Evolutionary conservation across 2,113 vertebrate species (phyloP), one percentile per base, ranked within the genome.

Genomic region (Danio rerio): DNA sequence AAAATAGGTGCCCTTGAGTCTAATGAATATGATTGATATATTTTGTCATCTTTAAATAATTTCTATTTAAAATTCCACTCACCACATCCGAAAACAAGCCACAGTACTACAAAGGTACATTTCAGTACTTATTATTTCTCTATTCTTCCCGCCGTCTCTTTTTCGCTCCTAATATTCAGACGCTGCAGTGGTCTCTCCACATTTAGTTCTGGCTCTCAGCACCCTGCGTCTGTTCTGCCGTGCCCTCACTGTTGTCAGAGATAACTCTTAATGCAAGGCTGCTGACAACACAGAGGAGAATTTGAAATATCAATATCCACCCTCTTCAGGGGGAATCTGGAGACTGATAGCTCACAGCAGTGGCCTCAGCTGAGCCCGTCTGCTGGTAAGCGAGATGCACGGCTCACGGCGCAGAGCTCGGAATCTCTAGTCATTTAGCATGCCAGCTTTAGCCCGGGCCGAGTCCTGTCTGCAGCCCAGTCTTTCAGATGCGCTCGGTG

Each of bases 291-390:
- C 65, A n/a, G 63, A 66, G n/a, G 65, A 78, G 81, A 76, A 77
- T 56, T 77, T 69, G 81, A 78, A 65, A 84, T 75, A 84, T 84
- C 68, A 75, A 84, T 65, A 84, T 55, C 59, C 69, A 56, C 66
- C 61, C 77, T 80, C 83, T 74, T 84, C 78, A 71, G 74, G 63
- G 58, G 50, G 76, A 78, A 73, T 85, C 65, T 61, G 74, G 78
- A 58, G 74, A 82, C 58, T 73, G 66, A 79, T 78, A 58, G 72
- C 31, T 15, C 18, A 12, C 13, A 83, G 68, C 58, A 72, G 15
- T 73, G 76, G 63, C 59, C 84, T 75, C 52, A 82, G 74, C 40
- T 70, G 80, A 81, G 80, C n/a, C 79, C n/a, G 50, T 82, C 66
- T 70, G 68, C 81, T 7, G 43, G 43, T 66, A 47, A 55, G 71